These are phyloP conservation scores for Drosophila carrolli DNA, from an alignment of 1,140 invertebrate species.

Conservation along the genomic window DNA sequence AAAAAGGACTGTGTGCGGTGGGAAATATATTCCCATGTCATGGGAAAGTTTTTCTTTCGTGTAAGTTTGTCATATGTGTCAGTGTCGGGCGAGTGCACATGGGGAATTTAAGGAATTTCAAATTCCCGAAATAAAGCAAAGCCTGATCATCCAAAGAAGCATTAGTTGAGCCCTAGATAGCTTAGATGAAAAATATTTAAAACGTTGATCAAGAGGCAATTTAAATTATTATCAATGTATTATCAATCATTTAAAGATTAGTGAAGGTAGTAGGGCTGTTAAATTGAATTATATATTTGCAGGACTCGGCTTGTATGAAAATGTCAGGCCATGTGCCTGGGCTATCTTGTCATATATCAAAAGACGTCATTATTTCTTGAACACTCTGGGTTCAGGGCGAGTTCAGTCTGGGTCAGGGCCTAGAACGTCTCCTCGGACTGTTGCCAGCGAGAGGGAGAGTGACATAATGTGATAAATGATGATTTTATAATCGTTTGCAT, in stretches of 20 bases:
- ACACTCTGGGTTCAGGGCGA: slow-evolving; percentile 26
- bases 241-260: slow-evolving; percentile 3
- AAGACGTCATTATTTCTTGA: slow-evolving; percentile 61
- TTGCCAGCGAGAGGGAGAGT: slow-evolving; percentile 48
- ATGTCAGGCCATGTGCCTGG: slow-evolving; percentile 26
- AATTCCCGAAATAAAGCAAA: background rate
- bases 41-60: slow-evolving; percentile 37
- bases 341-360: slow-evolving; percentile 49
- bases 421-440: slow-evolving; percentile 49
- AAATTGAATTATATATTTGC: slow-evolving; percentile 34
- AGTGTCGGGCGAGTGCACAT: slow-evolving; percentile 19
- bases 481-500: slow-evolving; percentile 82
- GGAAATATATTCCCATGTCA: slow-evolving; percentile 32
- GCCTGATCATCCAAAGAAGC: background rate
- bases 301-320: slow-evolving; percentile 32
- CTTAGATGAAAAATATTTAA: too few species aligned
- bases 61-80: slow-evolving; percentile 38
- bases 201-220: too few species aligned
- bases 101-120: slow-evolving; percentile 15
- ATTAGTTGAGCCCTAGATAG: too few species aligned
- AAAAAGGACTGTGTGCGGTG: slow-evolving; percentile 6
- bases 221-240: too few species aligned
- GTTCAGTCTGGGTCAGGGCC: slow-evolving; percentile 44
- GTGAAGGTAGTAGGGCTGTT: background rate
- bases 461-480: slow-evolving; percentile 82